phyloP scores from a whole-genome alignment of 1,140 invertebrate species.

The Drosophila neocordata region DNA sequence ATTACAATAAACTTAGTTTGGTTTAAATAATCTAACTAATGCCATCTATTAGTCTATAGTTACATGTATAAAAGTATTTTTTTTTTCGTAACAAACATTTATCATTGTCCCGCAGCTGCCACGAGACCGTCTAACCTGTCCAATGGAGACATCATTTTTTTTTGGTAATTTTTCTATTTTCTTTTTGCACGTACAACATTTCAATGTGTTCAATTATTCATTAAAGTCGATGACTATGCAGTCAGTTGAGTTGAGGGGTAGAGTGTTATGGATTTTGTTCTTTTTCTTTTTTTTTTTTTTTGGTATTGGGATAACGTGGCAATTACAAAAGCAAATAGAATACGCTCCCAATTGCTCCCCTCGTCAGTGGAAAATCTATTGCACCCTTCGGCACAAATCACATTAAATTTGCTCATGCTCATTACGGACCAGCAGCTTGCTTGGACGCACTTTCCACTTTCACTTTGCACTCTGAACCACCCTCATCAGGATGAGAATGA shows the following conservation, averaged over 20 bases:
- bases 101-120: constrained; percentile 40
- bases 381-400: constrained; percentile 76
- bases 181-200: constrained; percentile 31
- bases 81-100: constrained; percentile 14
- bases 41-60: too few relatives aligned
- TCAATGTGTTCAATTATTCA: constrained; percentile 67
- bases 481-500: constrained; percentile 19
- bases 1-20: too few relatives aligned
- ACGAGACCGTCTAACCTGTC: not conserved
- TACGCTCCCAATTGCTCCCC: constrained; percentile 30
- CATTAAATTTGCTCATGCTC: constrained; percentile 77
- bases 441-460: constrained; percentile 70
- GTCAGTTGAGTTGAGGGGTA: constrained; percentile 6
- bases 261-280: constrained; percentile 43
- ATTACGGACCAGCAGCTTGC: constrained; percentile 60
- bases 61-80: not conserved
- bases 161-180: constrained; percentile 39
- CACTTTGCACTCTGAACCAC: constrained; percentile 46
- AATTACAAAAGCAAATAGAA: constrained; percentile 77
- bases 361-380: constrained; percentile 41
- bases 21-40: too few relatives aligned
- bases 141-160: constrained; percentile 20
- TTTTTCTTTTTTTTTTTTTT: constrained; percentile 11
- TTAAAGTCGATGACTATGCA: constrained; percentile 71
- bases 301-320: constrained; percentile 47